These are phyloP conservation scores for Ornithorhynchus anatinus DNA, from an alignment of 2,113 vertebrate species.

Conservation along the genomic window DNA sequence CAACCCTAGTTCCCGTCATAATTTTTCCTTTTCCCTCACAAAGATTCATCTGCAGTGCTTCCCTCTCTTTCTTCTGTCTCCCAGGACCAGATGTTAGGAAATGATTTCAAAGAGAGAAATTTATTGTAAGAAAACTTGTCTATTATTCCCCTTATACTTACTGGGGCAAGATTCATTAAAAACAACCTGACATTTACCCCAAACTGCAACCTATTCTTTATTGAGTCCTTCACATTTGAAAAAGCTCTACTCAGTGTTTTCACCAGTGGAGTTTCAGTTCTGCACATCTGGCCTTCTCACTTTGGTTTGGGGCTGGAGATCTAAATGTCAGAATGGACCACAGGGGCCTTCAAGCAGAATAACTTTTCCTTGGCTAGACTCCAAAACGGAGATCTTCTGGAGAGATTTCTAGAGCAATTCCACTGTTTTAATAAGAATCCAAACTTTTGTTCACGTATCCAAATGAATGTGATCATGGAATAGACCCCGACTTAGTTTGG, in stretches of 20 bases:
- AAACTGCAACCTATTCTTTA: background rate
- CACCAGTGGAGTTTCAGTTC: background rate
- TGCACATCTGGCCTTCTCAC: background rate
- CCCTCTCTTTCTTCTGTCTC: background rate
- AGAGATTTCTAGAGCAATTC: background rate
- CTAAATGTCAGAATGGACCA: background rate
- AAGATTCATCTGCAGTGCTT: conserved; percentile 3
- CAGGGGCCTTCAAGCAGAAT: background rate
- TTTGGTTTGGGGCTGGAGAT: background rate
- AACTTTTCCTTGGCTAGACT: too few species aligned
- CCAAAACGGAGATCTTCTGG: background rate
- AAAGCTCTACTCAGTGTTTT: too few species aligned
- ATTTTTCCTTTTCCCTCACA: conserved; percentile 9
- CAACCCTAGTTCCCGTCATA: background rate
- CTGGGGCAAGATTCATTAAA: background rate
- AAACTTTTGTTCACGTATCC: too few species aligned
- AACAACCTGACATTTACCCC: background rate
- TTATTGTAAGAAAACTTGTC: background rate
- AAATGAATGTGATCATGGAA: too few species aligned
- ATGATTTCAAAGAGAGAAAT: conserved; percentile 4
- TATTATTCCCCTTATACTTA: background rate
- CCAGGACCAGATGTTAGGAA: conserved; percentile 1
- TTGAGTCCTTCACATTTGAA: background rate
- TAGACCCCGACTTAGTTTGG: too few species aligned
- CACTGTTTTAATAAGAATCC: too few species aligned